Conservation (phyloP, 2,113 vertebrate genomes). For the human (Homo sapiens) region GRCh38 chr14:28946001-28946500, state of each 20-base stretch:
- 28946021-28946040: background rate
- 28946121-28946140: background rate
- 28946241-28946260: background rate
- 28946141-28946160: background rate
- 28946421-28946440: too few relatives aligned
- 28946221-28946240: background rate
- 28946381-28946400: too few relatives aligned
- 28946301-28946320: too few relatives aligned
- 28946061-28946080: background rate
- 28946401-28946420: too few relatives aligned
- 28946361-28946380: too few relatives aligned
- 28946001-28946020: background rate
- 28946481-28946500: too few relatives aligned
- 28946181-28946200: background rate
- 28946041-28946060: background rate
- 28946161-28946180: background rate
- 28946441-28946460: too few relatives aligned
- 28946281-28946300: background rate
- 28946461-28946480: too few relatives aligned
- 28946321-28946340: too few relatives aligned
- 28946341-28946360: too few relatives aligned
- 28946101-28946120: background rate
- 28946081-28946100: background rate
- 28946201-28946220: background rate
- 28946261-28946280: background rate